A percentile compares a stretch with the other conserved stretches of the same genome.
phyloP scores from a whole-genome alignment of 2,797 vertebrate species.

The Mormyrus proboscirostris region DNA sequence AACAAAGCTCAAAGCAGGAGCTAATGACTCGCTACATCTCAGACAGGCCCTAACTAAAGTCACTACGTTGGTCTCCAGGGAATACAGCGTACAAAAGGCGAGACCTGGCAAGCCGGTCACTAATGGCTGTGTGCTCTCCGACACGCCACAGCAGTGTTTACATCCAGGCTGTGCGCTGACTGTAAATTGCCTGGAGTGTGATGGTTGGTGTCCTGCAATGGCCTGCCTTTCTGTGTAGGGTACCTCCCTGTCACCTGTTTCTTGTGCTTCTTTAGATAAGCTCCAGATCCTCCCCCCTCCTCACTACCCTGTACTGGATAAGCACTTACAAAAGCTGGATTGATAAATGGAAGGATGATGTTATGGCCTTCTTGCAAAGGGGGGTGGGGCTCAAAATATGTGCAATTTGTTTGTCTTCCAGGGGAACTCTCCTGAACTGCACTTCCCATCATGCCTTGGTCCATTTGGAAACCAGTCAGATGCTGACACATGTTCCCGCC shows the following conservation, averaged over 20 bases:
- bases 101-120: background rate
- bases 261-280: background rate
- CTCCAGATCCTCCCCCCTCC: background rate
- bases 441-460: background rate
- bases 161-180: background rate
- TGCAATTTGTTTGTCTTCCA: background rate
- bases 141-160: background rate
- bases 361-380: background rate
- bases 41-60: background rate
- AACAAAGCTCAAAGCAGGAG: background rate
- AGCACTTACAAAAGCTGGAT: background rate
- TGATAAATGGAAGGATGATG: background rate
- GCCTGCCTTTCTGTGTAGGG: background rate
- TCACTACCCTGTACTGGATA: background rate
- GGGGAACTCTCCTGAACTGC: background rate
- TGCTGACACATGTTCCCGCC: background rate
- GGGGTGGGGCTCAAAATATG: background rate
- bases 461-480: background rate
- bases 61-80: background rate
- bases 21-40: background rate
- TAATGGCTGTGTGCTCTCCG: background rate
- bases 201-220: background rate
- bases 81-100: background rate
- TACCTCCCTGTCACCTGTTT: background rate
- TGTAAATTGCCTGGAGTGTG: background rate